phyloP scores from a whole-genome alignment of 2,888 invertebrate genomes.

The Leptogaster cylindrica region DNA sequence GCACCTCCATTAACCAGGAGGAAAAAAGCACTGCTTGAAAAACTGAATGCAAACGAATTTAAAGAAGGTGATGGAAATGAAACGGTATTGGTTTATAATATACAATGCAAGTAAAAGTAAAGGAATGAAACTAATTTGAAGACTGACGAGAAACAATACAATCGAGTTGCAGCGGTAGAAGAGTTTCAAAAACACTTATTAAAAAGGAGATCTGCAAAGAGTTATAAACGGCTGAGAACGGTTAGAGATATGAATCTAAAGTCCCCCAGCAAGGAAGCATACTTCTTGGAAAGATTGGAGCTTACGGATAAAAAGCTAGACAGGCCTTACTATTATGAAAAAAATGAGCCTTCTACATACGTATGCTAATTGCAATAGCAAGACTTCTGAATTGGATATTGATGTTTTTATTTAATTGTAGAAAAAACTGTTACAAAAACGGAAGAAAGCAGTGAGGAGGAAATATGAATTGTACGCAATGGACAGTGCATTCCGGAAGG shows the following conservation, averaged over 20 bases:
- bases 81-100: neutral
- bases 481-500: conserved; percentile 19
- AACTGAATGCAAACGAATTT: conserved; percentile 2
- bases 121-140: no score
- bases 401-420: neutral
- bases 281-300: conserved; percentile 36
- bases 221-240: conserved; percentile 6
- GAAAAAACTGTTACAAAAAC: conserved; percentile 37
- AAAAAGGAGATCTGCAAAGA: conserved; percentile 38
- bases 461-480: conserved; percentile 40
- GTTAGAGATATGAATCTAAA: conserved; percentile 6
- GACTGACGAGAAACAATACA: neutral
- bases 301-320: conserved; percentile 40
- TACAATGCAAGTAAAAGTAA: no score
- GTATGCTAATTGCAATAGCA: neutral
- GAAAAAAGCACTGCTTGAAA: conserved; percentile 10
- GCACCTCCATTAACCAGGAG: conserved; percentile 36
- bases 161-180: neutral
- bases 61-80: neutral
- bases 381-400: neutral
- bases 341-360: conserved; percentile 20
- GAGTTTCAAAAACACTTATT: conserved; percentile 3
- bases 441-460: conserved; percentile 26
- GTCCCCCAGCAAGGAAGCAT: conserved; percentile 21
- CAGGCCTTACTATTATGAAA: conserved; percentile 37